phyloP scores from a whole-genome alignment of 2,113 vertebrate genomes.

The Anolis carolinensis region DNA sequence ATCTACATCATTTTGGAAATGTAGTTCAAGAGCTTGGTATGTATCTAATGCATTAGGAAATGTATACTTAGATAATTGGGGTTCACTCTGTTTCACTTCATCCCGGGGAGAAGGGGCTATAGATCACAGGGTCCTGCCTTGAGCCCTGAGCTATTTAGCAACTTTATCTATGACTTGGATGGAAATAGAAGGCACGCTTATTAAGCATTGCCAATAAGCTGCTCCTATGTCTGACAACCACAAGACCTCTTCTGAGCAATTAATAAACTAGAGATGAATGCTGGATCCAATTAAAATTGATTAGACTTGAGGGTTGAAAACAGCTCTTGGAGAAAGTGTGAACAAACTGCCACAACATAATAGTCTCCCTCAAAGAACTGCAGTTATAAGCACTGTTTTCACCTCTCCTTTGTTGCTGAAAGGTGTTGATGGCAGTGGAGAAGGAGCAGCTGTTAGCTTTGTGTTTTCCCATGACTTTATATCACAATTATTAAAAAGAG shows the following conservation, averaged over 20 bases:
- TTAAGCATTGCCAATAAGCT: fast-evolving
- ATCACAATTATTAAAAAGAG: background rate
- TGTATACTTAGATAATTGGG: background rate
- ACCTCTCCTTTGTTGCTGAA: background rate
- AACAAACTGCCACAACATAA: background rate
- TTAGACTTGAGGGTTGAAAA: background rate
- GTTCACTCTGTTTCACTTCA: background rate
- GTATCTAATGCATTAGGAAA: background rate
- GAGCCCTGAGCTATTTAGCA: too few relatives aligned
- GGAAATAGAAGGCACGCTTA: too few relatives aligned
- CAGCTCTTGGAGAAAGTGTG: background rate
- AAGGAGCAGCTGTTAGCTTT: background rate
- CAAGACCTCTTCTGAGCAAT: background rate
- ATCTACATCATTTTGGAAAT: background rate
- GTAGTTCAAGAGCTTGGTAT: background rate
- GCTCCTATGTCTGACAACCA: fast-evolving
- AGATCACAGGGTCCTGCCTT: too few relatives aligned
- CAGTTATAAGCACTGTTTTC: background rate
- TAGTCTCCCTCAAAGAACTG: fast-evolving
- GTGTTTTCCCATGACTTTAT: background rate
- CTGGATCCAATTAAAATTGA: background rate
- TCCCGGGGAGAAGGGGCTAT: too few relatives aligned
- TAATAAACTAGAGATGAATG: background rate
- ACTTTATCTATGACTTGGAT: too few relatives aligned
- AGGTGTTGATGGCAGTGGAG: background rate